phyloP scores from a whole-genome alignment of 2,113 vertebrate species.

The Ovis aries region ARS-UI_Ramb_v3.0 NC_056054.1:254800501-254801000 shows the following conservation, averaged over 20 bases:
- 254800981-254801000: background rate
- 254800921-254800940: background rate
- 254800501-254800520: background rate
- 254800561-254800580: background rate
- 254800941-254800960: background rate
- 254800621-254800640: background rate
- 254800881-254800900: background rate
- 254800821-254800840: background rate
- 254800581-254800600: fast-evolving
- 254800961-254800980: background rate
- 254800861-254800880: background rate
- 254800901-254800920: background rate
- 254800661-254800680: background rate
- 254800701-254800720: no score
- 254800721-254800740: background rate
- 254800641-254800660: background rate
- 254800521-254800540: background rate
- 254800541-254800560: background rate
- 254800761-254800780: background rate
- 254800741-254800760: background rate
- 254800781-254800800: background rate
- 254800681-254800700: background rate
- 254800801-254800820: background rate
- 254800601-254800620: background rate
- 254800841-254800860: background rate